phyloP scores from a whole-genome alignment of 2,888 invertebrate species.

The Xanthia togata region DNA sequence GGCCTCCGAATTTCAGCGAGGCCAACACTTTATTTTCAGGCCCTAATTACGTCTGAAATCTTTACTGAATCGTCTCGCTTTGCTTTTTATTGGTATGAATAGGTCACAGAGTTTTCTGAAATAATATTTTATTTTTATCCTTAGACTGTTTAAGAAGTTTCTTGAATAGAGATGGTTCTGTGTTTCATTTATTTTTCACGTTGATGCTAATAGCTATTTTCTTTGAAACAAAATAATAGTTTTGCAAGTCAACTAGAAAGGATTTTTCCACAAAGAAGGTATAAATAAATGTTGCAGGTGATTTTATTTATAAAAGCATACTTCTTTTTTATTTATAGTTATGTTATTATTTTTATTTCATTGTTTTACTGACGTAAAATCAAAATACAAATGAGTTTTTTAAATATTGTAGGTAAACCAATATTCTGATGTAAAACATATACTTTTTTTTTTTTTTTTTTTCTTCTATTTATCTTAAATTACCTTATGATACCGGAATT shows the following conservation, averaged over 20 bases:
- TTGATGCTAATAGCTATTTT: not conserved
- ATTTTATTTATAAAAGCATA: not conserved
- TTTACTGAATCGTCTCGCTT: slow-evolving; percentile 30
- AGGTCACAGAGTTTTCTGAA: slow-evolving; percentile 26
- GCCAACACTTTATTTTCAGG: slow-evolving; percentile 54
- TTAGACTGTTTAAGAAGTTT: no score
- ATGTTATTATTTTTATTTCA: not conserved
- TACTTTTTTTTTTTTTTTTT: no score
- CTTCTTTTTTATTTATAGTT: not conserved
- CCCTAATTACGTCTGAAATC: slow-evolving; percentile 49
- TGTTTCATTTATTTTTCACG: not conserved
- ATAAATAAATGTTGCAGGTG: not conserved
- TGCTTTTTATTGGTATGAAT: slow-evolving; percentile 37
- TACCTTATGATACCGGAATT: slow-evolving; percentile 27
- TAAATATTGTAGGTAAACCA: no score
- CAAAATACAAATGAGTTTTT: no score
- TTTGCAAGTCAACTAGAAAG: not conserved
- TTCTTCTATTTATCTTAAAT: not conserved
- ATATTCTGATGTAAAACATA: no score
- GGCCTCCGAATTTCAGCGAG: slow-evolving; percentile 48
- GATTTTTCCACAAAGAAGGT: not conserved
- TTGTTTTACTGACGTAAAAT: not conserved
- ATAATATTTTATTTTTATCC: not conserved
- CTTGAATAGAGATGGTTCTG: not conserved
- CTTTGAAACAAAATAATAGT: not conserved